Evolutionary conservation across 1,140 invertebrate species (phyloP), one percentile per base, ranked within the genome.

Genomic region (Drosophila kurseongensis): DNA sequence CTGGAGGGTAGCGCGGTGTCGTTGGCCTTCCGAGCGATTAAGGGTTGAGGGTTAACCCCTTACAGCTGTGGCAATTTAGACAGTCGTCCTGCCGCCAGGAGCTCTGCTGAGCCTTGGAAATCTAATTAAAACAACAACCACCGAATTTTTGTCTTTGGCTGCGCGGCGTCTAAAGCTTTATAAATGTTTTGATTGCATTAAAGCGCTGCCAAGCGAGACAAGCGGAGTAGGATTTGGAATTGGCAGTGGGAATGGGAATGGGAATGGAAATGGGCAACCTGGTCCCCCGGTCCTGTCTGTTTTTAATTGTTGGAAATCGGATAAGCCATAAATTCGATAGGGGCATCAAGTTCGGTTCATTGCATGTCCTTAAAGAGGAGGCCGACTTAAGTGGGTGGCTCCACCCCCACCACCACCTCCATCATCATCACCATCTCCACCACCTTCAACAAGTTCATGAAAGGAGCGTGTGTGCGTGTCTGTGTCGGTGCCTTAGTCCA

Each of bases 121-220:
- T 89, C 84, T 88, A 88, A 88, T 88, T 88, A 88, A 88, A 88
- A 89, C 84, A 88, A 88, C 84, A 88, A 88, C 84, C 84, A 88
- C 84, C 84, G 76, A 50, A 89, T 88, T 88, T 89, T 89, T 89
- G 84, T 88, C 80, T 84, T 89, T 88, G 48, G 67, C 65, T 23
- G 65, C 40, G 52, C 47, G 59, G 61, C 66, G 72, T 73, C 79
- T 67, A 86, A 88, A 88, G 83, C 84, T 84, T 89, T 88, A 88
- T 84, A 88, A 88, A 88, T 88, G 83, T 88, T 88, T 88, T 89
- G 83, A 88, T 88, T 88, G 83, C 83, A 89, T 88, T 88, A 88
- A 86, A 89, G 80, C 63, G 84, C 83, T 77, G 72, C 84, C 84
- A 88, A 89, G 79, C 83, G 84, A 89, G 63, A 84, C 83, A 61